These are phyloP conservation scores for Eupithecia tripunctaria DNA, from an alignment of 2,888 invertebrate genomes.

Conservation along the genomic window DNA sequence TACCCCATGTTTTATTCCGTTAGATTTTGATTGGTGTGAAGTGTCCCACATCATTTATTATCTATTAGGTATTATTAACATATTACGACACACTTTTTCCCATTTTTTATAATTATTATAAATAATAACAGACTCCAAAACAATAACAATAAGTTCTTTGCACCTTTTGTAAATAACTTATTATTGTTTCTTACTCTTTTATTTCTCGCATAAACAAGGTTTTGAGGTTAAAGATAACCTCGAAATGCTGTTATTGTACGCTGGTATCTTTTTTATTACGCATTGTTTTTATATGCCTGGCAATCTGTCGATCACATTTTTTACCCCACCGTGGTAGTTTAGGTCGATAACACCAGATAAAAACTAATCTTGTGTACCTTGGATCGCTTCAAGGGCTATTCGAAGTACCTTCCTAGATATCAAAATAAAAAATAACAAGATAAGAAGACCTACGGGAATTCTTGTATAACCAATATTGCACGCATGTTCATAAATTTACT, in stretches of 20 bases:
- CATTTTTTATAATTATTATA: neutral
- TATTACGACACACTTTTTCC: neutral
- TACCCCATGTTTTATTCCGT: neutral
- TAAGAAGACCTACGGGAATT: too few species aligned
- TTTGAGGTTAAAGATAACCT: conserved; percentile 11
- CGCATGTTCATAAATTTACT: neutral
- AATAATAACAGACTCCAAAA: neutral
- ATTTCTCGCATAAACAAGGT: conserved; percentile 6
- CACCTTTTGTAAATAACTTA: neutral
- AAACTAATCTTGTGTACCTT: conserved; percentile 23
- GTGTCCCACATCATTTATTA: too few species aligned
- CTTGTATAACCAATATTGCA: too few species aligned
- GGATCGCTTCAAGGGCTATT: conserved; percentile 49
- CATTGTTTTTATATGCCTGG: conserved; percentile 13
- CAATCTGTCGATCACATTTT: conserved; percentile 30
- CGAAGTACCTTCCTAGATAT: neutral
- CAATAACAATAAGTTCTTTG: neutral
- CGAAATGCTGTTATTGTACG: conserved; percentile 16
- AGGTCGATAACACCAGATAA: conserved; percentile 15
- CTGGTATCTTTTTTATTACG: conserved; percentile 14
- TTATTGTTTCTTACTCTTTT: neutral
- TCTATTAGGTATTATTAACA: too few species aligned
- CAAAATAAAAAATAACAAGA: conserved; percentile 2
- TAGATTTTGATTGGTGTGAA: too few species aligned
- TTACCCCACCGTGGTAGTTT: conserved; percentile 18